Evolutionary conservation across 2,113 vertebrate genomes (phyloP).

Genomic region (Indicator maculatus): DNA sequence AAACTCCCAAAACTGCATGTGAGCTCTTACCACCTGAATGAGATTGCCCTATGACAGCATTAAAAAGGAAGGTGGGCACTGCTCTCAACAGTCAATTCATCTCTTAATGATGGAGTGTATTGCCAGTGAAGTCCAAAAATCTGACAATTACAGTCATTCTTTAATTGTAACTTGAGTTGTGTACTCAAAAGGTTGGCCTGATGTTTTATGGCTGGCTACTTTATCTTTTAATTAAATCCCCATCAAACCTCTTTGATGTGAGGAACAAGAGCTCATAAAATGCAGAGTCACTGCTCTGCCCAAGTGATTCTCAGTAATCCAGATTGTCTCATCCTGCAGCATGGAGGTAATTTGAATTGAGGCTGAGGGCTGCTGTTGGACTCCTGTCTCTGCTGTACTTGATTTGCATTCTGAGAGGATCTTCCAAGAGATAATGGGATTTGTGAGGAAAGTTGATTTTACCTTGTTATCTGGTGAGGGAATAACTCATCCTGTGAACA

Average conservation of each 20-base stretch:
- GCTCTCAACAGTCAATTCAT: neutral
- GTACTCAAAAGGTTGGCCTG: slow-evolving; percentile 8
- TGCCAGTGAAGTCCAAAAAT: neutral
- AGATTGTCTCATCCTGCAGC: slow-evolving; percentile 5
- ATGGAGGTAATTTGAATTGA: slow-evolving; percentile 29
- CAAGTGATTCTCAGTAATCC: slow-evolving; percentile 13
- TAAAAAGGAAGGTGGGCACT: neutral
- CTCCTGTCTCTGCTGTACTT: slow-evolving; percentile 18
- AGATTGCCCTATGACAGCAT: neutral
- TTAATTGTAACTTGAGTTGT: slow-evolving; percentile 30
- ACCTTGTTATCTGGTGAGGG: slow-evolving; percentile 31
- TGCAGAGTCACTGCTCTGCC: slow-evolving; percentile 16
- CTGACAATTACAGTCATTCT: slow-evolving; percentile 16
- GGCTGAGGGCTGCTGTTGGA: neutral
- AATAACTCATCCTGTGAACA: slow-evolving; percentile 26
- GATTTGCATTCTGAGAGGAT: slow-evolving; percentile 54
- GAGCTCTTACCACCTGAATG: neutral
- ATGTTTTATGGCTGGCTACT: slow-evolving; percentile 7
- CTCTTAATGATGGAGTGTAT: neutral
- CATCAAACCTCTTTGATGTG: slow-evolving; percentile 15
- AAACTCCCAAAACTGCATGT: neutral
- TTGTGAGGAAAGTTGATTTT: slow-evolving; percentile 66
- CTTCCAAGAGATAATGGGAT: slow-evolving; percentile 53
- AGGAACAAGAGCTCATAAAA: slow-evolving; percentile 8
- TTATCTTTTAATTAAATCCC: slow-evolving; percentile 60